phyloP scores from a whole-genome alignment of 2,113 vertebrate species.

The Vombatus ursinus region DNA sequence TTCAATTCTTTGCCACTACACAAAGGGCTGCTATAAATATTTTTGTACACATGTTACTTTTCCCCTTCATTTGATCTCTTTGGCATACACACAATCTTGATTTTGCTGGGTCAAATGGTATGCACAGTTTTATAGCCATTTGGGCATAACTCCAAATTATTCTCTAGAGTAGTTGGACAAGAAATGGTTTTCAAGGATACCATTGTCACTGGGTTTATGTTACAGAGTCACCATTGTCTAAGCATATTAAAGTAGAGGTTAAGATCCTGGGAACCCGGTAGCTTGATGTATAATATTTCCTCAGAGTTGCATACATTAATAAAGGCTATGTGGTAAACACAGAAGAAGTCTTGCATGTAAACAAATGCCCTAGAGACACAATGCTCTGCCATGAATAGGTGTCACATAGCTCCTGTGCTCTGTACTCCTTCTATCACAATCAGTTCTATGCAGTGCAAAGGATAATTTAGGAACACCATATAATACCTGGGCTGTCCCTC shows the following conservation, averaged over 20 bases:
- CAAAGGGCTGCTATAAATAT: neutral
- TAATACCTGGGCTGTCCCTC: neutral
- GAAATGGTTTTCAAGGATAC: neutral
- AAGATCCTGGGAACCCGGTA: neutral
- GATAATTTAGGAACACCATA: neutral
- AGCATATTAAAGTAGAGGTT: neutral
- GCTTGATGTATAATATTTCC: neutral
- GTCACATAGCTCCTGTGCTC: neutral
- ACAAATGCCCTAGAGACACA: neutral
- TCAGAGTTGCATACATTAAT: neutral
- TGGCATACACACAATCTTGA: neutral
- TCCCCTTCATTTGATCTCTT: neutral
- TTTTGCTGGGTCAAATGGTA: neutral
- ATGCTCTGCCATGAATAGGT: neutral
- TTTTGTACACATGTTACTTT: neutral
- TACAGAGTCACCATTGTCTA: neutral
- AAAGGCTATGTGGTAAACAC: neutral
- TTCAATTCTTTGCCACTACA: neutral
- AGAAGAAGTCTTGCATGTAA: neutral
- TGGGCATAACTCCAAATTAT: neutral
- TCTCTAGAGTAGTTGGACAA: neutral
- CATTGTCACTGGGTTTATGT: neutral
- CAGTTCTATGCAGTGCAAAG: neutral
- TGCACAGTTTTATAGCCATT: neutral
- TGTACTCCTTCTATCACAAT: neutral